Conservation (phyloP, 2,797 vertebrate species). For the Clarias pachynema region DNA sequence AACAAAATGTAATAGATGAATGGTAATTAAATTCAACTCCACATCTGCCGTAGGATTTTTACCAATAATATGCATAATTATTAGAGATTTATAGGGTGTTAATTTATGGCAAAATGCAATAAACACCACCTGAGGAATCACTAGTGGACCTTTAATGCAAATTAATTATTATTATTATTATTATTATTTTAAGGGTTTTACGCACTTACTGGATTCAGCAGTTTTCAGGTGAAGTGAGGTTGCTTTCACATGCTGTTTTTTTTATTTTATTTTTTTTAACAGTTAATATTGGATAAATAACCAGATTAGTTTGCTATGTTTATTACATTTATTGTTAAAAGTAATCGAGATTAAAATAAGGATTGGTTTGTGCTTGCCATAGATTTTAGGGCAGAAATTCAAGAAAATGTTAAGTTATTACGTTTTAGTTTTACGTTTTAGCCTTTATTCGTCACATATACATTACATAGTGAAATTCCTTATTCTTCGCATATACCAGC, state of each 20-base stretch:
- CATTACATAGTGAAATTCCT: no score
- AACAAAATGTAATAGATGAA: neutral
- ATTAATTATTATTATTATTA: neutral
- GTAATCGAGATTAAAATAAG: neutral
- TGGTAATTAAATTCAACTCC: neutral
- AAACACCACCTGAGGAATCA: neutral
- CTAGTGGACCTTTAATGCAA: constrained; percentile 4
- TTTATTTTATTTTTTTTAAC: neutral
- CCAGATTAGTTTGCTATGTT: neutral
- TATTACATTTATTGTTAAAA: neutral
- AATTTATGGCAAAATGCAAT: constrained; percentile 4
- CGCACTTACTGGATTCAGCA: neutral
- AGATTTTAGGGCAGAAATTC: neutral
- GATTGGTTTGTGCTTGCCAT: no score
- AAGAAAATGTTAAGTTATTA: neutral
- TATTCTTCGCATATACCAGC: no score
- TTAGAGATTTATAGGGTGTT: neutral
- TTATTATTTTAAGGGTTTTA: neutral
- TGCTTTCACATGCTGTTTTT: no score
- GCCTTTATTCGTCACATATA: no score
- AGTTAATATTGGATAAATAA: neutral
- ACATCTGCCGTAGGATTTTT: neutral
- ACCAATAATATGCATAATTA: neutral
- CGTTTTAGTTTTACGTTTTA: no score
- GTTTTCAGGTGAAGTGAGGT: neutral